These are phyloP conservation scores for Diarsia mendica DNA, from an alignment of 2,888 invertebrate species.

Conservation along the genomic window DNA sequence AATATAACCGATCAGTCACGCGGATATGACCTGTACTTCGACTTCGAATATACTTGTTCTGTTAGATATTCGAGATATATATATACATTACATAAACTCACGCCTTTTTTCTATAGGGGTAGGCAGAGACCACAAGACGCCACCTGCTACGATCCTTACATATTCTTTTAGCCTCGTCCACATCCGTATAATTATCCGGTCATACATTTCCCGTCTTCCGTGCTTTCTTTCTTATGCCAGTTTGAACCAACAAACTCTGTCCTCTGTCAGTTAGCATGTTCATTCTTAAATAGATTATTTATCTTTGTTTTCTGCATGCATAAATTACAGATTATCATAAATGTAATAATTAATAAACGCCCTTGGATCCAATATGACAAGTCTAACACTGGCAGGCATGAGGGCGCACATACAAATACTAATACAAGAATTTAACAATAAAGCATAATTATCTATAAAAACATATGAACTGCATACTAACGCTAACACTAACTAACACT, in stretches of 20 bases:
- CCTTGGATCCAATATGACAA: slow-evolving; percentile 16
- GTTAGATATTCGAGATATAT: background rate
- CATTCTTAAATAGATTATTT: background rate
- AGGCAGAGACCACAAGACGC: too few relatives aligned
- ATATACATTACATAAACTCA: too few relatives aligned
- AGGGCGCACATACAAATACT: slow-evolving; percentile 11
- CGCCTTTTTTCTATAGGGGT: too few relatives aligned
- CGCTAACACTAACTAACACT: too few relatives aligned
- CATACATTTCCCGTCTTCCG: background rate
- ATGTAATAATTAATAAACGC: background rate
- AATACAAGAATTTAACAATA: slow-evolving; percentile 1
- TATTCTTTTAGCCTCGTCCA: too few relatives aligned
- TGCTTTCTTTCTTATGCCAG: background rate
- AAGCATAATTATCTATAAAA: background rate
- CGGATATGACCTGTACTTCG: background rate
- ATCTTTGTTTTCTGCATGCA: background rate
- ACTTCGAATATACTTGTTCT: background rate
- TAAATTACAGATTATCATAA: background rate
- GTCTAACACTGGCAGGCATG: slow-evolving; percentile 1
- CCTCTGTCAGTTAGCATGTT: background rate
- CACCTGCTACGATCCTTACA: too few relatives aligned
- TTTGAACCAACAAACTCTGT: background rate
- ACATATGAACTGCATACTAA: too few relatives aligned
- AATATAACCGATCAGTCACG: background rate
- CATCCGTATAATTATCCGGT: too few relatives aligned